Evolutionary conservation across 2,113 vertebrate species (phyloP), one percentile per base, ranked within the genome.

Genomic region (Leptobrachium ailaonicum): DNA sequence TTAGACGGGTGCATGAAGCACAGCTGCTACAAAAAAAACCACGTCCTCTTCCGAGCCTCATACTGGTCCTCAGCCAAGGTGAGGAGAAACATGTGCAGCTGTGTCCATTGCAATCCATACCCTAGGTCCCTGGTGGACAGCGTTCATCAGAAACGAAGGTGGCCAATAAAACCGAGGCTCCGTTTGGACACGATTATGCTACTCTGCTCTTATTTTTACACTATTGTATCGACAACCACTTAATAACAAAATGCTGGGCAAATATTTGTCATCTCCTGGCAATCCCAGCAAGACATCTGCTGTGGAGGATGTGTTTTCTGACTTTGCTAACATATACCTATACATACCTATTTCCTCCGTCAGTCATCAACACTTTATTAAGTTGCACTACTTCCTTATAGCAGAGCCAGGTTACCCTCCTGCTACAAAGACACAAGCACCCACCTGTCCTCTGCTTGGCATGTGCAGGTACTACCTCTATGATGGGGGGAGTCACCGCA

Each of bases 81-180:
- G 79, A 81, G 64, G 72, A 81, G 71, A 45, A 72, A 81, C 79
- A 62, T 50, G 72, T 81, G 79, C 71, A 69, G 79, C 79, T 69
- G 64, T 62, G 71, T 81, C 79, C 54, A 50, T 75, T 67, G 20
- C 63, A 81, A 43, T 41, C 58, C 58, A 71, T 71, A 11, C n/a
- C 58, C 72, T 43, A 42, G 9, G 32, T 79, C 77, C 77, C 77
- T 60, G 20, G 58, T 20, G 58, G n/a, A 41, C 76, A 70, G 56
- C 67, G 69, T 60, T 44, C 66, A 69, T 69, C 66, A 69, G 53
- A 47, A 11, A 64, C 20, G 42, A 40, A 50, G 56, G 47, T 71
- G 60, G 76, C 67, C 76, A 78, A 62, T 32, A 32, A 63, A 47
- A 63, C 54, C 47, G 40, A 47, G 6, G n/a, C 58, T 50, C 41